These are phyloP conservation scores for Morone chrysops DNA, from an alignment of 2,113 vertebrate genomes.

Conservation along the genomic window DNA sequence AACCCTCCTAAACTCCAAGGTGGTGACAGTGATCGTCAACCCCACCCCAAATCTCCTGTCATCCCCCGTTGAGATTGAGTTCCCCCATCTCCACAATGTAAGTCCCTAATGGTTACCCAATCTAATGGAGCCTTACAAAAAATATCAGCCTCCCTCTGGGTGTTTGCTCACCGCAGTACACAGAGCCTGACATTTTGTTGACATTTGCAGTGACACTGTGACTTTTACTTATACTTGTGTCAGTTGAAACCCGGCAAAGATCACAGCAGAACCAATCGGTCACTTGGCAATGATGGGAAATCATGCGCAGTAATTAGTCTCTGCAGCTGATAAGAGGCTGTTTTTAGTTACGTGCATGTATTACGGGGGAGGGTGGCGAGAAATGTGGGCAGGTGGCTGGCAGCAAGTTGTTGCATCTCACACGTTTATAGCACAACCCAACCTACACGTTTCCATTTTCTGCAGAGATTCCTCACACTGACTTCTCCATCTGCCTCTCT, in stretches of 20 bases:
- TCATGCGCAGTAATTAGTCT: conserved; percentile 53
- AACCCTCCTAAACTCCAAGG: conserved; percentile 95
- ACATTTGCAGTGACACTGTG: conserved; percentile 76
- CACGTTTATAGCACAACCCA: conserved; percentile 47
- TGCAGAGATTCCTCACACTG: conserved; percentile 55
- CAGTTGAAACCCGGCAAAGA: conserved; percentile 42
- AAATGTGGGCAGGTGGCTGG: conserved; percentile 58
- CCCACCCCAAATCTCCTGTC: conserved; percentile 89
- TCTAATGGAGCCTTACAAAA: conserved; percentile 49
- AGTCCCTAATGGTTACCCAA: conserved; percentile 77
- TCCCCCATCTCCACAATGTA: conserved; percentile 96
- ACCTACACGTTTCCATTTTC: conserved; percentile 48
- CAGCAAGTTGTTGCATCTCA: conserved; percentile 71
- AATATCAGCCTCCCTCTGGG: conserved; percentile 41
- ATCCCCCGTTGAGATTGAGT: conserved; percentile 93
- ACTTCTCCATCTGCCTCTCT: conserved; percentile 59
- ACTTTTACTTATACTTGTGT: conserved; percentile 59
- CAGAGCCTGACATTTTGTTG: conserved; percentile 77
- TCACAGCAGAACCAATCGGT: conserved; percentile 52
- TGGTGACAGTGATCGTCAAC: conserved; percentile 95
- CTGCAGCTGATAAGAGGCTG: conserved; percentile 33
- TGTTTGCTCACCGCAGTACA: conserved; percentile 59
- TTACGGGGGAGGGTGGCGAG: conserved; percentile 8
- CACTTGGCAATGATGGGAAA: conserved; percentile 30
- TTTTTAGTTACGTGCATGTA: conserved; percentile 54